Evolutionary conservation across 2,113 vertebrate genomes (phyloP), one percentile per base, ranked within the genome.

Genomic region (Panthera uncia): DNA sequence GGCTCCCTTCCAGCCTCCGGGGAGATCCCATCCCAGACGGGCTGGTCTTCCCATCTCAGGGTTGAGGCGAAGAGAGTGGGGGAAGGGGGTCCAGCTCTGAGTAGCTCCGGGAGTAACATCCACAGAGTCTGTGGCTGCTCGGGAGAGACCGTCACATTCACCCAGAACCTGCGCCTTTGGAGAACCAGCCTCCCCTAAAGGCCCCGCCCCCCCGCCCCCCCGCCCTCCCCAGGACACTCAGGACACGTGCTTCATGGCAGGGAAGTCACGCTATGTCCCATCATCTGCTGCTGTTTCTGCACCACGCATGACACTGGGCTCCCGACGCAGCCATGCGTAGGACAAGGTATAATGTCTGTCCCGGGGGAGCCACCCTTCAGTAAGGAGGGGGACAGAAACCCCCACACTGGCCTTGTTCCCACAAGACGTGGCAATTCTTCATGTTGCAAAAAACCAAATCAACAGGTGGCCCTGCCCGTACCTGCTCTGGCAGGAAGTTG

Each of bases 311-410:
- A n/a, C 5, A 2, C 1, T 23, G 55, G 57, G 73, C 33, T 25
- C 38, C 13, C 0, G 4, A 25, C 5, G 29, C 57, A 45, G 52
- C 27, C 23, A 0, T 25, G 52, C 19, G 2, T 15, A 45, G 52
- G 52, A n/a, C 87, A 36, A 74, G 25, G 36, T 13, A 71, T n/a
- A 4, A 3, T 11, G 52, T 19, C 15, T 38, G 23, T 36, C 9
- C 0, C 1, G 1, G 21, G 13, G 19, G 52, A 14, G 45, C 52
- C 3, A 19, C 38, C 7, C 41, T n/a, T 11, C 16, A 4, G 12
- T 11, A 38, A 21, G n/a, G 18, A 63, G 9, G 29, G 73, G 21
- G 92, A 7, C 15, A 80, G 61, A 69, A 29, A 36, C 23, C 8
- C 21, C 21, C 3, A 57, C 45, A 61, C 15, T 31, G 31, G 38